A percentile compares a stretch with the other conserved stretches of the same genome.
Conservation (phyloP, 1,140 invertebrate genomes). For the Neodiprion virginianus region DNA sequence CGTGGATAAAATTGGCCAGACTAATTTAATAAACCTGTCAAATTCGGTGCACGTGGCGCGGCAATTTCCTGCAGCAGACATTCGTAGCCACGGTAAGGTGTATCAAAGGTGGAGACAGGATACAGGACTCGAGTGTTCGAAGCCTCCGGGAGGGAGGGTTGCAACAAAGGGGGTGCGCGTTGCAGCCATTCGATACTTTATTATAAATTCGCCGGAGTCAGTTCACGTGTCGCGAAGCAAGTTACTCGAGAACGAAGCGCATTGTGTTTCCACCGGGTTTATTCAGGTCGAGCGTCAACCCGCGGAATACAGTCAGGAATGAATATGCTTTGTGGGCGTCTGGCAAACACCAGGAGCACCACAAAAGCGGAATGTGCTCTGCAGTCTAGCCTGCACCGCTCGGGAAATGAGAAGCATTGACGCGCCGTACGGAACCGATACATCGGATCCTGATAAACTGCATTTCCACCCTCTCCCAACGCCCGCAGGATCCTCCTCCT, state of each 20-base stretch:
- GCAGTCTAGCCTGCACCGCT: not conserved
- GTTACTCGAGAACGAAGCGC: too few species aligned
- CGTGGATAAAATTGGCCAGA: not conserved
- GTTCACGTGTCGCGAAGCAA: too few species aligned
- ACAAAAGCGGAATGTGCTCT: constrained; percentile 30
- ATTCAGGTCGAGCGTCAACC: constrained; percentile 44
- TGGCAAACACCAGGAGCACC: constrained; percentile 34
- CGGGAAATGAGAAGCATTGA: constrained; percentile 7
- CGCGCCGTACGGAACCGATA: constrained; percentile 18
- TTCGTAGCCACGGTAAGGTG: not conserved
- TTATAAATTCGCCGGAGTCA: too few species aligned
- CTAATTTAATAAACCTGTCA: constrained; percentile 1
- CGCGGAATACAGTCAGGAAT: constrained; percentile 19
- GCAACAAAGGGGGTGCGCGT: too few species aligned
- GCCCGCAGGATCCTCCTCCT: not conserved
- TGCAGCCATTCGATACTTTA: too few species aligned
- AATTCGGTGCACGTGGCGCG: not conserved
- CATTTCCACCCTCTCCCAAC: not conserved
- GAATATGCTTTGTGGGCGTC: constrained; percentile 35
- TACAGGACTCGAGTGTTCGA: constrained; percentile 24
- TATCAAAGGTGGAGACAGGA: not conserved
- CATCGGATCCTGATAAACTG: constrained; percentile 18
- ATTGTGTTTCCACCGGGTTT: constrained; percentile 24
- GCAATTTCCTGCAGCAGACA: not conserved
- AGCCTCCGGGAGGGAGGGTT: not conserved